Conservation (phyloP, 2,888 invertebrate species). For the Malthinus seriepunctatus region DNA sequence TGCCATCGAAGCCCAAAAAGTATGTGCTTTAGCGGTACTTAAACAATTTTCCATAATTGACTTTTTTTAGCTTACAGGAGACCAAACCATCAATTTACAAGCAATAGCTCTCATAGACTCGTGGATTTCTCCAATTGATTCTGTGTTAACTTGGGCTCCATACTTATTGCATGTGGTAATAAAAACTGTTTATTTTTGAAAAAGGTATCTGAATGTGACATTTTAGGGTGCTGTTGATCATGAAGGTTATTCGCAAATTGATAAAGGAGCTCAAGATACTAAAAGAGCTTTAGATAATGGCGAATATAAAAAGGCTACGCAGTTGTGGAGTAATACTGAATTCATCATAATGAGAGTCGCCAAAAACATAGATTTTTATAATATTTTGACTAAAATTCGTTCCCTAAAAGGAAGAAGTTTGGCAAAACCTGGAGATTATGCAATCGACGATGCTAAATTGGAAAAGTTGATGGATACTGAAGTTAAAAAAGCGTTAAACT, state of each 20-base stretch:
- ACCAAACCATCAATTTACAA: conserved; percentile 64
- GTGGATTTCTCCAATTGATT: conserved; percentile 88
- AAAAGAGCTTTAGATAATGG: conserved; percentile 60
- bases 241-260: conserved; percentile 64
- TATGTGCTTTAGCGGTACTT: not conserved
- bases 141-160: conserved; percentile 82
- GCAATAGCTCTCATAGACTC: conserved; percentile 87
- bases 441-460: conserved; percentile 46
- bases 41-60: not conserved
- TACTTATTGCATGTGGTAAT: conserved; percentile 71
- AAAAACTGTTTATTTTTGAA: not conserved
- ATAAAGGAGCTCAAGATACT: conserved; percentile 60
- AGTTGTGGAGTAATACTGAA: conserved; percentile 67
- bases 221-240: conserved; percentile 68
- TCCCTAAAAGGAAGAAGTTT: conserved; percentile 14
- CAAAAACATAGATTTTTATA: conserved; percentile 76
- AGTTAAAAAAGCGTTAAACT: conserved; percentile 67
- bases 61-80: conserved; percentile 30
- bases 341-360: conserved; percentile 64
- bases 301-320: conserved; percentile 35
- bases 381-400: conserved; percentile 64
- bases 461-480: conserved; percentile 69
- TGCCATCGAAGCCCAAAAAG: conserved; percentile 17
- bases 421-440: conserved; percentile 18
- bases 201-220: not conserved